phyloP scores from a whole-genome alignment of 2,113 vertebrate species.

The Phalacrocorax brasilianus region DNA sequence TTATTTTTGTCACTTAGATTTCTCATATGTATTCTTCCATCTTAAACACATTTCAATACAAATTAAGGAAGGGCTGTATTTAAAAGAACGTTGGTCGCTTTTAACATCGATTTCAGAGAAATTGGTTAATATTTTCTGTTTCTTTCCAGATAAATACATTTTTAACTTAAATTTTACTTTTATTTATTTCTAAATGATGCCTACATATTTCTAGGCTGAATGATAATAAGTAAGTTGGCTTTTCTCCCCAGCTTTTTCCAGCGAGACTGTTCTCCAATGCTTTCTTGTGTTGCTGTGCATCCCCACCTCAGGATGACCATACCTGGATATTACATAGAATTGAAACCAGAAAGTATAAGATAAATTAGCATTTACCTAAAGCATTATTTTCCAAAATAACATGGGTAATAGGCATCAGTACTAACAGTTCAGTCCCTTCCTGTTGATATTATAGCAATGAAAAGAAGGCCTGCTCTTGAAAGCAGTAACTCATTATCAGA shows the following conservation, averaged over 20 bases:
- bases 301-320: neutral
- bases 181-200: neutral
- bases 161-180: neutral
- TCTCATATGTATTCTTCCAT: neutral
- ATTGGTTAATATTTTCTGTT: neutral
- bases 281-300: neutral
- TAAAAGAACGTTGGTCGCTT: neutral
- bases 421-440: neutral
- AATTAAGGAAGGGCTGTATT: neutral
- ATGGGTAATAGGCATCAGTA: neutral
- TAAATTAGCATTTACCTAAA: neutral
- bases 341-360: neutral
- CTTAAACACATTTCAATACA: neutral
- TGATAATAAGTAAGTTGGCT: neutral
- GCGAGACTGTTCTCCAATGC: neutral
- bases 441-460: neutral
- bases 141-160: neutral
- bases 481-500: slow-evolving; percentile 21
- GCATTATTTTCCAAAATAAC: neutral
- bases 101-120: neutral
- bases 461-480: neutral
- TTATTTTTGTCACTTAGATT: neutral
- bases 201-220: neutral
- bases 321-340: neutral
- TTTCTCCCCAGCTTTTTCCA: neutral